These are phyloP conservation scores for Mamestra brassicae DNA, from an alignment of 2,888 invertebrate species.

Conservation along the genomic window DNA sequence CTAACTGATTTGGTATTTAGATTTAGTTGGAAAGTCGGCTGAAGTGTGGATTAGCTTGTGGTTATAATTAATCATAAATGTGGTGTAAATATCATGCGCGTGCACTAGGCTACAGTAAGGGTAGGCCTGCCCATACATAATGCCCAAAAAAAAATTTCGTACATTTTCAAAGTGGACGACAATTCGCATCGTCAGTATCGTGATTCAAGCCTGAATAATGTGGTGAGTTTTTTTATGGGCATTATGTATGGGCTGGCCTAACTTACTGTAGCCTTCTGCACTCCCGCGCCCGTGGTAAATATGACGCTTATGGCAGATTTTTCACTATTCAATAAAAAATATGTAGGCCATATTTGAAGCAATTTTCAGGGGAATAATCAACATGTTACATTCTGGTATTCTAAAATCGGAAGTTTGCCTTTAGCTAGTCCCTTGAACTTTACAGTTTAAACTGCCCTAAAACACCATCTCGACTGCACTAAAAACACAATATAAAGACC, in stretches of 20 bases:
- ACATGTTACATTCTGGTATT: neutral
- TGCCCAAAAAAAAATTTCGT: too few species aligned
- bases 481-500: neutral
- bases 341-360: neutral
- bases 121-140: too few species aligned
- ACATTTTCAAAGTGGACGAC: too few species aligned
- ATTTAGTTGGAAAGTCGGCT: conserved; percentile 7
- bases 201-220: too few species aligned
- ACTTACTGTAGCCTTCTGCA: neutral
- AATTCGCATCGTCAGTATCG: too few species aligned
- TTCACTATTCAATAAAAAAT: too few species aligned
- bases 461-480: neutral
- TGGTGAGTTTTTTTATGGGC: too few species aligned
- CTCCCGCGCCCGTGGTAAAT: too few species aligned
- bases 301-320: too few species aligned
- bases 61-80: neutral
- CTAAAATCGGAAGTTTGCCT: neutral
- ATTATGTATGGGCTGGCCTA: too few species aligned
- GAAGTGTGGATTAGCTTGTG: neutral
- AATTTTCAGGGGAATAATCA: neutral
- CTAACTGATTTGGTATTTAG: conserved; percentile 25
- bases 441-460: neutral
- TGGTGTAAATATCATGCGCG: neutral
- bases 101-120: too few species aligned
- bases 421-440: neutral